Base-by-base conservation (phyloP, 2,113 vertebrate species). In the Astur gentilis region DNA sequence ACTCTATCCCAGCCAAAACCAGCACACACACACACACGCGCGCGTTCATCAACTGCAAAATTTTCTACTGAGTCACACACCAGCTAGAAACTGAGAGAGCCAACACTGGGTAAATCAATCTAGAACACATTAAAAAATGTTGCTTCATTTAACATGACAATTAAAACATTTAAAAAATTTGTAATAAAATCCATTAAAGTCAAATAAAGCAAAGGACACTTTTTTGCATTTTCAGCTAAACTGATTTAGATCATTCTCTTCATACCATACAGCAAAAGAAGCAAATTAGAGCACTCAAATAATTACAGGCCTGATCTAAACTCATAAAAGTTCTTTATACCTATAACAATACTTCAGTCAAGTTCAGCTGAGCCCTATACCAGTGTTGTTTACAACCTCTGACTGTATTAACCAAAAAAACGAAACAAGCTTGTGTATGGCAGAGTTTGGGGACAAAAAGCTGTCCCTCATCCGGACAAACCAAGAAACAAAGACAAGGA, bases 11-110 rank as follows among this genome's bases (percentile, higher is more conserved):
- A 54, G 27, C 52, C 52, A 54, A 54, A 54, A 16, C 26, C 52
- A 54, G 16, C 36, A 36, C 36, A 36, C 26, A 29, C 52, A 16
- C 22, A 22, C 26, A 47, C 22, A 49, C 47, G 13, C 27, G 44
- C 23, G 34, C 2, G 13, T 0, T 20, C 3, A 5, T 29, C 1
- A 3, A 5, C 32, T 66, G 65, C 34, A 60, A 23, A 80, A 64
- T 62, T 55, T 85, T 87, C n/a, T 82, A 21, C 5, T 23, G 38
- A 82, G 38, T 55, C 61, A 50, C 20, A 38, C 7, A 38, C 11
- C 1, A 2, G 16, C 57, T 42, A 54, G 29, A 71, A 94, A 87
- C 3, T 20, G 32, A 85, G 64, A 58, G 4, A 40, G 19, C 6
- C 36, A 71, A 22, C 25, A 50, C 6, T 9, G 7, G 11, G 16